Base-by-base conservation (phyloP, 2,113 vertebrate genomes). In the Dromaius novaehollandiae region DNA sequence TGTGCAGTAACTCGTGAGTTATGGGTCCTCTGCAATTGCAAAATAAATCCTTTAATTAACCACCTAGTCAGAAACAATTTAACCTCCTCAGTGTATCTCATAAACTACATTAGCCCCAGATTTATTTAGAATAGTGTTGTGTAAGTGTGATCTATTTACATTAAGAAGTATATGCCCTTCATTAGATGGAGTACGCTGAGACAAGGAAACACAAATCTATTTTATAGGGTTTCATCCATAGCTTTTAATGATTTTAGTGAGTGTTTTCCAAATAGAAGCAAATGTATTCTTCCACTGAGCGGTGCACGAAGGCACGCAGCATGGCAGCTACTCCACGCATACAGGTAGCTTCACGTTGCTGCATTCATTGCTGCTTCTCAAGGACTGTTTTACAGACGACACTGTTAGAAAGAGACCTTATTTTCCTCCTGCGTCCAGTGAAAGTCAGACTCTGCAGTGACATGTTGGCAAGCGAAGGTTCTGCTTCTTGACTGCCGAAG, bases 21-120 rank as follows among this genome's bases (percentile, higher is more conserved):
- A 97, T 96, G 81, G 92, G 96, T 96, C 95, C 96, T 95, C 88
- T 95, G 96, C 95, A 97, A 96, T 95, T 96, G 95, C 96, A 97
- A 97, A 97, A 97, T 96, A 97, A 97, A 97, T 97, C 96, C 95
- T 96, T 97, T 97, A 97, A 97, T 97, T 97, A 97, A 96, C 91
- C 95, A 97, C 97, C 93, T 96, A 97, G 95, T 96, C 92, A 95
- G 95, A 96, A 97, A 96, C 96, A 97, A 96, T 97, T 97, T 97
- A 96, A 94, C 97, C 94, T 97, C 93, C 92, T 96, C 70, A 51
- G 93, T 92, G 73, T 96, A 93, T 97, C 95, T 93, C 95, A 97
- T 97, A 97, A 97, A 97, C 89, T 95, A 74, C 93, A 96, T 97
- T 95, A 95, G 82, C 76, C 93, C 77, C 95, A 94, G 96, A 96